Percentiles rank a stretch among this genome's conserved stretches.
phyloP scores from a whole-genome alignment of 2,113 vertebrate genomes.

The Isichthys henryi region DNA sequence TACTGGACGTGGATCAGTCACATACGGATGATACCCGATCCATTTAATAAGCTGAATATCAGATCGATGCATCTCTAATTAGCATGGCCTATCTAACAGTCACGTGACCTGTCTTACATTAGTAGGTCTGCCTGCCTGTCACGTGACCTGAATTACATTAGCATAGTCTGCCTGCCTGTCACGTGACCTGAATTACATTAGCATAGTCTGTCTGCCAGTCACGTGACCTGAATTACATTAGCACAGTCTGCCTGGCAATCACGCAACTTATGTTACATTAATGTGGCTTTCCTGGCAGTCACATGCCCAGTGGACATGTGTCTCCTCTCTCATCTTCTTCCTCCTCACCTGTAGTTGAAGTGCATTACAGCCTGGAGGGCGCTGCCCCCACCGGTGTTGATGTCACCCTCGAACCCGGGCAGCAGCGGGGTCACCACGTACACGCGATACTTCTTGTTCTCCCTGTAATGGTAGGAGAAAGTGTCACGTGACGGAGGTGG shows the following conservation, averaged over 20 bases:
- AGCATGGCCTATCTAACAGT: too few relatives aligned
- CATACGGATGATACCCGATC: too few relatives aligned
- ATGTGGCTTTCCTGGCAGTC: background rate
- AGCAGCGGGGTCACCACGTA: conserved; percentile 89
- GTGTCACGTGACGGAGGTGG: background rate
- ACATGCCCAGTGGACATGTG: background rate
- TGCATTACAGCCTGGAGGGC: conserved; percentile 95
- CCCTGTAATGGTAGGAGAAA: conserved; percentile 53
- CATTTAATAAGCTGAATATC: too few relatives aligned
- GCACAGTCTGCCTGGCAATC: background rate
- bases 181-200: background rate
- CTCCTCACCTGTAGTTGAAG: conserved; percentile 90
- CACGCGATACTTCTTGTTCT: conserved; percentile 73
- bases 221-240: background rate
- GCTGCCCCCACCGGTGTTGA: conserved; percentile 84
- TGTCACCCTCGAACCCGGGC: conserved; percentile 93
- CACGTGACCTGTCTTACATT: background rate
- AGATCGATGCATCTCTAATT: too few relatives aligned
- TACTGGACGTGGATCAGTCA: too few relatives aligned
- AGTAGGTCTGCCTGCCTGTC: too few relatives aligned
- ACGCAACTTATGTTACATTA: background rate
- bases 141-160: background rate
- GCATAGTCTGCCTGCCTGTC: too few relatives aligned
- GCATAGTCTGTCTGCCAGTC: background rate
- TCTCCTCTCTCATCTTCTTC: background rate